phyloP scores from a whole-genome alignment of 2,113 vertebrate genomes.

The Pseudolaguvia tuberculata region DNA sequence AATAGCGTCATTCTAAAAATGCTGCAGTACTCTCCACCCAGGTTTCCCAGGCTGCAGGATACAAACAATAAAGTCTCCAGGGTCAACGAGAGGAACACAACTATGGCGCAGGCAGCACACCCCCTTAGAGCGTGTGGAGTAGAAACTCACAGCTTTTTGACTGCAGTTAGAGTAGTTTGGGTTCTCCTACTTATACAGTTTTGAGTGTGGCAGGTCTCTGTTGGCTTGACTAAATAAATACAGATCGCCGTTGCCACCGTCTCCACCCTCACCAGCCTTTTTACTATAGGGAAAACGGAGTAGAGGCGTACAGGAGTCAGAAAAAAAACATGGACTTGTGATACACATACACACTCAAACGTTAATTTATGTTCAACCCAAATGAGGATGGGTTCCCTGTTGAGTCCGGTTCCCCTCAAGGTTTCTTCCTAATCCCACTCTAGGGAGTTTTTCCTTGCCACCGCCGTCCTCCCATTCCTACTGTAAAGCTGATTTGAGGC shows the following conservation, averaged over 20 bases:
- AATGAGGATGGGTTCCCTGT: too few species aligned
- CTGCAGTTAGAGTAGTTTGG: neutral
- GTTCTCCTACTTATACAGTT: conserved; percentile 68
- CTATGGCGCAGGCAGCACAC: neutral
- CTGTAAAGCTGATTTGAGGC: too few species aligned
- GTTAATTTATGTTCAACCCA: too few species aligned
- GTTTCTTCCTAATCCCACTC: too few species aligned
- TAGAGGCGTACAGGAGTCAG: conserved; percentile 63
- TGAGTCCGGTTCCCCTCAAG: too few species aligned
- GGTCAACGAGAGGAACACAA: neutral
- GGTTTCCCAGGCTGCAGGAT: conserved; percentile 15
- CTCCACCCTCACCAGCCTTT: conserved; percentile 72
- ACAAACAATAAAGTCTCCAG: conserved; percentile 25
- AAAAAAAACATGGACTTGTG: too few species aligned
- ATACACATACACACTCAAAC: too few species aligned
- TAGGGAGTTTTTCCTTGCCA: too few species aligned
- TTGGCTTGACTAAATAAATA: conserved; percentile 78
- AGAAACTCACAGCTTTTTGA: neutral
- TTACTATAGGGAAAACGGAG: conserved; percentile 76
- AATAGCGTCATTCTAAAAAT: neutral
- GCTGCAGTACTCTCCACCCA: conserved; percentile 6
- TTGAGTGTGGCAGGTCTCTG: conserved; percentile 67
- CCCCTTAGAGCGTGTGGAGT: neutral
- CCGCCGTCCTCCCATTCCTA: too few species aligned
- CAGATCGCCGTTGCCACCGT: conserved; percentile 81